Base-by-base conservation (phyloP, 2,888 invertebrate genomes). In the Latrodectus hesperus region DNA sequence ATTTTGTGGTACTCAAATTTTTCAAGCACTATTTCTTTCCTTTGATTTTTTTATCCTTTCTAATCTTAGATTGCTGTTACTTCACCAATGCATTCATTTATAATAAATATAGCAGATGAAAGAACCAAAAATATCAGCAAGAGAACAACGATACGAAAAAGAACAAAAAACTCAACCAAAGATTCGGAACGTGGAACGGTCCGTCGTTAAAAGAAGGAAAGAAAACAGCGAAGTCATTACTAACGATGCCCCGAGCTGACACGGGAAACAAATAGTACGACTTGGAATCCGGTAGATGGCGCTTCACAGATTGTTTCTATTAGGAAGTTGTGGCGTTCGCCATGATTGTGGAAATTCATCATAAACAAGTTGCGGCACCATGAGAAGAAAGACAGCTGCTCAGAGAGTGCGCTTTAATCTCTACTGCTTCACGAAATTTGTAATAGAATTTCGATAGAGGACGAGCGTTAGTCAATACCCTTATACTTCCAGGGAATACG, bases 271-370 rank as follows among this genome's bases (percentile, higher is more conserved):
- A 82, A 82, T 82, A 82, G 82, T 75, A 82, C 68, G 82, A 82
- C 82, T 67, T 55, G 68, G 51, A 75, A 75, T 26, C 74, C 75
- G 22, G 72, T 78, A 84, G 84, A 78, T 77, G 84, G 84, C 84
- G 84, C 84, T 84, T 26, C 72, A 22, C 72, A 77, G 77, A 78
- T 84, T 84, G 78, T 84, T 84, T 84, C 84, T 84, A 84, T 84
- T 84, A 84, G 77, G 77, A 78, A 84, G 73, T 78, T 73, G 77
- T 67, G 67, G 77, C 77, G 77, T 67, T 72, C 73, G 65, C 73
- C 72, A 60, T 78, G 84, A 84, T 84, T 84, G 84, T 84, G 67
- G 84, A 78, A 70, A 84, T 84, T 78, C 77, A 84, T 84, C 84
- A 84, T 73, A 84, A 84, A 84, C 84, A 78, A 84, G 84, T 78